A percentile compares a stretch with the other conserved stretches of the same genome.
Conservation (phyloP, 1,140 invertebrate genomes). For the Leptoteleia sp. region DNA sequence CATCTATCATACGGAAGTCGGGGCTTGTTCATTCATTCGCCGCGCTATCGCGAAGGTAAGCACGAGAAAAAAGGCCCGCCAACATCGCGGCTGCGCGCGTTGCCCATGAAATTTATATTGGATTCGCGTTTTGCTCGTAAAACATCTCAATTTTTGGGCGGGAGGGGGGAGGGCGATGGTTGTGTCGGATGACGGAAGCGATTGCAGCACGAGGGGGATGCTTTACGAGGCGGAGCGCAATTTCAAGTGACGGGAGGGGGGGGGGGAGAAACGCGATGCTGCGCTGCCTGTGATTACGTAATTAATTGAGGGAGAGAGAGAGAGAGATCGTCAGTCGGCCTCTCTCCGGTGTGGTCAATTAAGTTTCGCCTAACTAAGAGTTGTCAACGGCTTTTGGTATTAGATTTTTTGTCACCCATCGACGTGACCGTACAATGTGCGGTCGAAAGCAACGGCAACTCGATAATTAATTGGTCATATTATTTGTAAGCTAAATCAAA, state of each 20-base stretch:
- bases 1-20: constrained; percentile 55
- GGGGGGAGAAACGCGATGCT: constrained; percentile 1
- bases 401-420: not conserved
- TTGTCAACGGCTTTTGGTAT: constrained; percentile 4
- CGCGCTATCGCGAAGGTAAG: too few relatives aligned
- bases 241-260: not conserved
- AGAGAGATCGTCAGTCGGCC: not conserved
- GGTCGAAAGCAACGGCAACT: not conserved
- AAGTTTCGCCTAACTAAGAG: constrained; percentile 21
- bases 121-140: constrained; percentile 11
- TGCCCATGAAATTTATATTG: constrained; percentile 9
- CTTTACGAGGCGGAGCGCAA: constrained; percentile 1
- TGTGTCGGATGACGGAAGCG: constrained; percentile 12
- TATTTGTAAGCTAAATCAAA: not conserved
- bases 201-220: too few relatives aligned
- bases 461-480: constrained; percentile 5
- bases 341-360: constrained; percentile 1
- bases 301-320: too few relatives aligned
- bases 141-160: constrained; percentile 40
- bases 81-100: constrained; percentile 6
- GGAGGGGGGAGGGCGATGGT: not conserved
- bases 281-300: constrained; percentile 1
- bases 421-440: not conserved
- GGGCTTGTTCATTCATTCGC: constrained; percentile 11
- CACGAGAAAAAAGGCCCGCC: too few relatives aligned